These are phyloP conservation scores for Netelia virgata DNA, from an alignment of 2,888 invertebrate genomes.

Conservation along the genomic window DNA sequence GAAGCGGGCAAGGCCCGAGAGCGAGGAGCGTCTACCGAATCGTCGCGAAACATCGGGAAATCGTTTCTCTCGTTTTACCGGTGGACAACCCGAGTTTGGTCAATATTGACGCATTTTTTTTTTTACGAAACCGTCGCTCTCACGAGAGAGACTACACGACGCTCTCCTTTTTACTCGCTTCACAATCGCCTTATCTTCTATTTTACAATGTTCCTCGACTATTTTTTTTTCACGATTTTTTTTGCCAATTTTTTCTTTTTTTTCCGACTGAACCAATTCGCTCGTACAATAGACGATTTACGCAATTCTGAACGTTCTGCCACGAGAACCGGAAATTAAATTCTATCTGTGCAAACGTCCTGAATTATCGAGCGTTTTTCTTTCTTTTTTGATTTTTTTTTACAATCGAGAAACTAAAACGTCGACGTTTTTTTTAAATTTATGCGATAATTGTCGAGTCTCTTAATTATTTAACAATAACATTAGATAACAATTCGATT, in stretches of 20 bases:
- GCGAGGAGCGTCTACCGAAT: constrained; percentile 58
- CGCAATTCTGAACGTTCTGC: constrained; percentile 21
- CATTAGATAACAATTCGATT: constrained; percentile 71
- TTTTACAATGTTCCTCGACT: no score
- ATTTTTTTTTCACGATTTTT: no score
- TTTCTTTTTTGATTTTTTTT: not conserved
- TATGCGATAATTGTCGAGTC: constrained; percentile 28
- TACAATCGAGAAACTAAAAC: constrained; percentile 6
- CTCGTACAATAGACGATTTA: constrained; percentile 1
- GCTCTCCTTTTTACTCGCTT: no score
- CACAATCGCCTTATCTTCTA: no score
- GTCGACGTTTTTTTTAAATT: constrained; percentile 41
- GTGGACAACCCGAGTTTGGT: constrained; percentile 72
- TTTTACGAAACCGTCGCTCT: constrained; percentile 69
- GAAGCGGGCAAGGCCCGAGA: constrained; percentile 9
- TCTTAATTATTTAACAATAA: constrained; percentile 70
- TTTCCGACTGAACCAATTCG: not conserved
- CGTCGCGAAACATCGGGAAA: constrained; percentile 74
- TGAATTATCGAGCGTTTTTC: constrained; percentile 17
- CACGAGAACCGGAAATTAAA: constrained; percentile 38
- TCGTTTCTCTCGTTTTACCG: constrained; percentile 80
- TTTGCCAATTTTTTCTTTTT: constrained; percentile 15
- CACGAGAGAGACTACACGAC: no score
- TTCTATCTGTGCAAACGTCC: constrained; percentile 29
- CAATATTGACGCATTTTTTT: constrained; percentile 82